Base-by-base conservation (phyloP, 2,113 vertebrate species). In the Sebastes fasciatus region DNA sequence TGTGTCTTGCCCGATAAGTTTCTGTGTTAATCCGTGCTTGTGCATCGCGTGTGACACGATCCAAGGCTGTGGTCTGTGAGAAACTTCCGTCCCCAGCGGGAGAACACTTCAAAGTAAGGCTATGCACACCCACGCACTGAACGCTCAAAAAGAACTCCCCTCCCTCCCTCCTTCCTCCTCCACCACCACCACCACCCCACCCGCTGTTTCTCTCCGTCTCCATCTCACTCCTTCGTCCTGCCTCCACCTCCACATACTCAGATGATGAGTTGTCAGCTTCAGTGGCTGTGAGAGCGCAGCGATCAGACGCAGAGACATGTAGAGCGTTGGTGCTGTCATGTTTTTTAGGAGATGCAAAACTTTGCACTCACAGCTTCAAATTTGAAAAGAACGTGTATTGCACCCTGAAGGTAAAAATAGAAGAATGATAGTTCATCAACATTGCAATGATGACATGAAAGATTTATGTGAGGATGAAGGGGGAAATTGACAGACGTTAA, bases 81-180 rank as follows among this genome's bases (percentile, higher is more conserved):
- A 88, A 94, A 65, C 62, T 6, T 52, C 55, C 54, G 43, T 80
- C 68, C 87, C 86, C 85, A 80, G 84, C 17, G 60, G 87, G 87
- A 78, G 83, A 87, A 86, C 79, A 68, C 86, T 89, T 91, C 91
- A 91, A 88, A 92, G 89, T 84, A 75, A 79, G 65, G 76, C 74
- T 52, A 70, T 21, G 62, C 19, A 84, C 88, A 73, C 90, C 78
- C 90, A 88, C 90, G 71, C 85, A 49, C 57, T 46, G 17, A 52
- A 74, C 43, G 23, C 84, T 84, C 72, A 84, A 82, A 85, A 85
- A 84, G 70, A 26, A 63, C 79, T 23, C 71, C 9, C 34, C n/a
- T n/a, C 8, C 48, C 48, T 6, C 52, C 19, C 17, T n/a, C 52
- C n/a, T 26, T 26, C 26, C 2, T 45, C n/a, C 21, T 64, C n/a